Evolutionary conservation across 2,888 invertebrate genomes (phyloP), one percentile per base, ranked within the genome.

Genomic region (Diabrotica balteata): DNA sequence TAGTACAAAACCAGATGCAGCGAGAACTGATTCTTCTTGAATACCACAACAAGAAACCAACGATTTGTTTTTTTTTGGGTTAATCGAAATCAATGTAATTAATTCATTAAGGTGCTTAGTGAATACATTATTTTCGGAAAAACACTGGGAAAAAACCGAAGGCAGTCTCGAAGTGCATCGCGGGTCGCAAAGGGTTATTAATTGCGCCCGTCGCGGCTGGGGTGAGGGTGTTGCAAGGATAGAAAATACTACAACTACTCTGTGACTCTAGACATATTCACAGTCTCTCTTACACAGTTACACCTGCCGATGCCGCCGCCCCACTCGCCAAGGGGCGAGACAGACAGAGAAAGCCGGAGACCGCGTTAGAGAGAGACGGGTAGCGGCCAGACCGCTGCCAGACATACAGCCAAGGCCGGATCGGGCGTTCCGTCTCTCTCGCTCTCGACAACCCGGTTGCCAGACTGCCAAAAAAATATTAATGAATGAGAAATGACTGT

Each of bases 321-420:
- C 53, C 65, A 58, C 57, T 57, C 62, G 69, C 62, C 57, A 50
- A 54, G 53, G 68, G 72, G 58, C 66, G 66, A 71, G 69, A 67
- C 58, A 59, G 64, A 61, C 53, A 49, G 54, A 59, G 65, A 66
- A 66, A 46, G 49, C 57, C 50, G 10, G 57, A 54, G 50, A 52
- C 52, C 45, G 11, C 49, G 59, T 9, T 46, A 43, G 63, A 67
- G 58, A 61, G 54, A 55, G 58, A 63, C 46, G 46, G 51, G 57
- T 22, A 67, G 70, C 69, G 68, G 74, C 76, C 78, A 79, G 79
- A 79, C 79, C 76, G 76, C 76, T 74, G 77, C 76, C 77, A 79
- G 79, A 79, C 79, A 76, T 74, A 72, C 70, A 65, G 74, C 78
- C 79, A 79, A 79, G 79, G 79, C 73, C 75, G 74, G 67, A 70